Base-by-base conservation (phyloP, 2,797 vertebrate genomes). In the Pantherophis alleghaniensis region DNA sequence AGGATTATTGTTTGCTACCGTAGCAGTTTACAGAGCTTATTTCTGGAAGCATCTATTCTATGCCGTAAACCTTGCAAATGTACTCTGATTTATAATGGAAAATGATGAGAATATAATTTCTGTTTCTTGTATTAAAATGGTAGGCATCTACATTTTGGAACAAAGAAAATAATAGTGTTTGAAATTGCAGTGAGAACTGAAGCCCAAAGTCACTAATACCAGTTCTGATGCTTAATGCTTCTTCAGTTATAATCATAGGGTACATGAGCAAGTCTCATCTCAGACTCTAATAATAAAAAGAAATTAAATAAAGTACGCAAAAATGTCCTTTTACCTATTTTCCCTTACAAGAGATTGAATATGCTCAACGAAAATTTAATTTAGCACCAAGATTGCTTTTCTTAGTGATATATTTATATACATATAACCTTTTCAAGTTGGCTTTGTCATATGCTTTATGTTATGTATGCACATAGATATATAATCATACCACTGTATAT, bases 401-500 rank as follows among this genome's bases (percentile, higher is more conserved):
- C 56, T 86, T 56, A 60, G n/a, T 55, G 56, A 83, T 91, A 28
- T 55, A 63, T 83, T 53, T 79, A 90, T 74, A 87, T 88, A 93
- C 89, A 90, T 87, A 95, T 95, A 88, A 94, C 95, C 94, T 94
- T 96, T 94, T 93, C 87, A 93, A 95, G 95, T 87, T 93, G 96
- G 91, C 92, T 96, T 96, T 90, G 60, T 57, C 93, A 96, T 91
- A 91, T 92, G 88, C 4, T 93, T 86, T 96, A 96, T 97, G 95
- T 60, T 96, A 96, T 96, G 97, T 42, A 96, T 96, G 96, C 90
- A 96, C 93, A 11, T 90, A 92, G 66, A 96, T 5, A 66, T 37
- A 13, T 18, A 90, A 60, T 56, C 83, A 74, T 53, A 88, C 18
- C 26, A 53, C 42, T 60, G 32, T 53, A 74, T 90, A 55, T 56